These are phyloP conservation scores for Datnioides undecimradiatus DNA, from an alignment of 2,113 vertebrate genomes.

Conservation along the genomic window DNA sequence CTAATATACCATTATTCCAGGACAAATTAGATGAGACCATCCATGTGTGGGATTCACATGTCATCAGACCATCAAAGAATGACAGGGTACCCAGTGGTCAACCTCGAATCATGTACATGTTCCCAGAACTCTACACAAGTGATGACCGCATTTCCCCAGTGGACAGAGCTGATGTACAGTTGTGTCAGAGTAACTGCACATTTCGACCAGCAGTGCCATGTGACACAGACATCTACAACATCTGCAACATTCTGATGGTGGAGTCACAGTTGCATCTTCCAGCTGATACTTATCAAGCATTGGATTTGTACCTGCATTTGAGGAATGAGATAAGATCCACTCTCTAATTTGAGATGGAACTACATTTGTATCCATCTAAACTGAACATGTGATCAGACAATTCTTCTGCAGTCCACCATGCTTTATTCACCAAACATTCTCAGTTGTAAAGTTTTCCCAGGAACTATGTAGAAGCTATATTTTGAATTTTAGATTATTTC, in stretches of 20 bases:
- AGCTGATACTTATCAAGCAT: background rate
- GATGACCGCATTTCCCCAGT: background rate
- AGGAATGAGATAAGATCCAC: background rate
- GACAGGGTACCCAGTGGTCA: background rate
- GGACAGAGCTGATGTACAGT: background rate
- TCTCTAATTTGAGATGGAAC: background rate
- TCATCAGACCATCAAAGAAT: slow-evolving; percentile 9
- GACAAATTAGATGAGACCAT: background rate
- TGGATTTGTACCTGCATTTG: background rate
- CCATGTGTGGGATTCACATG: background rate
- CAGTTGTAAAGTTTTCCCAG: no score
- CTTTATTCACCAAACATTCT: no score
- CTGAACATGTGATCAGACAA: background rate
- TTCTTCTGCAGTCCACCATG: no score
- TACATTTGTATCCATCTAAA: no score
- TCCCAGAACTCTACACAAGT: slow-evolving; percentile 7
- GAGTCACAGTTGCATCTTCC: background rate
- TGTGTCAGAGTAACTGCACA: background rate
- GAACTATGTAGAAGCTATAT: no score
- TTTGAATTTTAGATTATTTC: no score
- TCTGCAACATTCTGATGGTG: slow-evolving; percentile 1
- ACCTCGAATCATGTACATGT: background rate
- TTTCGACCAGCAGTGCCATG: background rate
- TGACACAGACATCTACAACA: background rate
- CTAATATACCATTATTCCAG: background rate